These are phyloP conservation scores for Micropterix aruncella DNA, from an alignment of 2,888 invertebrate species.

Conservation along the genomic window DNA sequence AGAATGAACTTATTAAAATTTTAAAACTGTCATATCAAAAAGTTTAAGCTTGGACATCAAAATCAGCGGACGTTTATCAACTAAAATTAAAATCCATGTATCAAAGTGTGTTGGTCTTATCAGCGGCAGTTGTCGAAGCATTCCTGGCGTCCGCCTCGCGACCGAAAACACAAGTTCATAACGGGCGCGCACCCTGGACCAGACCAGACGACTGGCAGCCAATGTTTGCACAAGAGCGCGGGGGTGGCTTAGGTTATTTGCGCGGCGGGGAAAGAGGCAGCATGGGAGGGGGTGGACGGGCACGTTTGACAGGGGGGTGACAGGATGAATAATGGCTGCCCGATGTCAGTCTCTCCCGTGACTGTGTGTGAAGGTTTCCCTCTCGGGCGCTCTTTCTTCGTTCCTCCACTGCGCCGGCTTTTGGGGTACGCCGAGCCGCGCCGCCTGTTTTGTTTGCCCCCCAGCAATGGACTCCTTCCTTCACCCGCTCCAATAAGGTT, in stretches of 20 bases:
- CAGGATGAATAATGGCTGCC: conserved; percentile 33
- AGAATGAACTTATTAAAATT: no score
- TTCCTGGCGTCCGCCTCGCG: neutral
- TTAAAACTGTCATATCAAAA: no score
- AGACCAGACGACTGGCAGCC: neutral
- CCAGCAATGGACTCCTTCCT: no score
- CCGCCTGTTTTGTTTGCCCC: neutral
- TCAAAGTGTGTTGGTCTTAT: no score
- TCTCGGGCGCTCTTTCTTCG: neutral
- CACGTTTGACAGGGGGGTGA: conserved; percentile 34
- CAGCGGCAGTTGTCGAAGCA: neutral
- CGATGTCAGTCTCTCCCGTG: conserved; percentile 21
- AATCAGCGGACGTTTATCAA: no score
- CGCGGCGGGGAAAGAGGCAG: neutral
- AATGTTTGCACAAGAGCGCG: neutral
- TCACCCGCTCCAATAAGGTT: no score
- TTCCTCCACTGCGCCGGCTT: neutral
- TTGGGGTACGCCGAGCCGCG: neutral
- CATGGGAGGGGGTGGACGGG: neutral
- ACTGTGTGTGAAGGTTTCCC: neutral
- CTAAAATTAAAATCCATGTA: no score
- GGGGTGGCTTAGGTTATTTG: neutral
- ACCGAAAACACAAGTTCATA: neutral
- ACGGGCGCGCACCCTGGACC: neutral
- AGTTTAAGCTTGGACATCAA: no score